Evolutionary conservation across 2,113 vertebrate genomes (phyloP), one percentile per base, ranked within the genome.

Genomic region (Saimiri boliviensis): DNA sequence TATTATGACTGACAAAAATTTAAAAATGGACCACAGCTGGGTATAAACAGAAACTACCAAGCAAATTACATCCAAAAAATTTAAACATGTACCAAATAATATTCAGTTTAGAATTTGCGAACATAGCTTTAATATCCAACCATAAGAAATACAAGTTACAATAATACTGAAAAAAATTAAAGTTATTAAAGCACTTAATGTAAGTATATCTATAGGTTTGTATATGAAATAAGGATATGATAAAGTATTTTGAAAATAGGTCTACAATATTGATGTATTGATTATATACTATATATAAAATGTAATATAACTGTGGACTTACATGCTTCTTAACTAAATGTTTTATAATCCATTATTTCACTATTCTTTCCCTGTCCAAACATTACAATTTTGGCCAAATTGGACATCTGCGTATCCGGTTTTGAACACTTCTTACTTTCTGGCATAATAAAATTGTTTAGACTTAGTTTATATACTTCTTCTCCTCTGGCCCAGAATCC

Each of bases 41-140:
- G 45, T 66, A 49, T 82, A 74, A 87, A 90, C 20, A 95, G 95
- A 96, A 92, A 76, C 80, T 82, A 9, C 17, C 23, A 89, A 49
- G 37, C 2, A 71, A 81, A 79, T 58, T 89, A 37, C 5, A 30
- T 6, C 6, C 32, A 70, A 30, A 93, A 93, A 95, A 45, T 1
- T 10, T 35, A 90, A 1, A 73, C 40, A 66, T 8, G 30, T 30
- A 58, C 20, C 45, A 93, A 90, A 71, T 81, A 92, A 94, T 25
- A 83, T n/a, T 86, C 3, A 13, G 2, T 35, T 84, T 58, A 73
- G n/a, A 86, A 86, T 68, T 16, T 83, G 60, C 1, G 47, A 23
- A 66, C 14, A 52, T 47, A 20, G 5, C 25, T 94, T 80, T 87
- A 83, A n/a, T 45, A 40, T 23, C 32, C 32, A 54, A 71, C 42